These are phyloP conservation scores for Ooceraea biroi DNA, from an alignment of 1,140 invertebrate species.

Conservation along the genomic window DNA sequence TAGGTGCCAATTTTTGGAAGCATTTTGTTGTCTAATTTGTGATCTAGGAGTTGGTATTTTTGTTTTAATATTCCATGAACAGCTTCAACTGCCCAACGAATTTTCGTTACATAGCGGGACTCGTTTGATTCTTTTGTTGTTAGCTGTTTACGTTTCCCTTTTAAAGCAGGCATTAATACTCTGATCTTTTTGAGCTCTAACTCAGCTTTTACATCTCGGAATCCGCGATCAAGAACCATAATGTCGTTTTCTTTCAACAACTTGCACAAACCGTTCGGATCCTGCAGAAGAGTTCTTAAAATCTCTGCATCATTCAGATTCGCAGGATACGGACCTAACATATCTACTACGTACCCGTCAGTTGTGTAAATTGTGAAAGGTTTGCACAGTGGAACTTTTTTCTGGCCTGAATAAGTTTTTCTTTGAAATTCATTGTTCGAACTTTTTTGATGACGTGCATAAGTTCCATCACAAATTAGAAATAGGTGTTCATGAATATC, in stretches of 20 bases:
- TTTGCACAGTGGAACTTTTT: conserved; percentile 67
- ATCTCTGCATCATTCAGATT: not conserved
- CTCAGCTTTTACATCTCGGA: not conserved
- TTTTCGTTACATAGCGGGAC: conserved; percentile 79
- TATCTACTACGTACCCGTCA: conserved; percentile 67
- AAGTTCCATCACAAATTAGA: conserved; percentile 53
- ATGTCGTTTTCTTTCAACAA: not conserved
- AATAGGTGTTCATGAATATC: too few species aligned
- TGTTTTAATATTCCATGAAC: conserved; percentile 77
- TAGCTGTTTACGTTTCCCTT: not conserved
- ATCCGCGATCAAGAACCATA: not conserved
- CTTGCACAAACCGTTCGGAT: too few species aligned
- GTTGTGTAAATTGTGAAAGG: conserved; percentile 72
- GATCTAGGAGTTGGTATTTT: conserved; percentile 73
- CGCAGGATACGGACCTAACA: not conserved
- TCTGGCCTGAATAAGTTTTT: conserved; percentile 60
- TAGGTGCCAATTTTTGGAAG: conserved; percentile 57
- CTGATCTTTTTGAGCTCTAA: not conserved
- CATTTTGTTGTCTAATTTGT: conserved; percentile 75
- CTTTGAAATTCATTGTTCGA: conserved; percentile 46
- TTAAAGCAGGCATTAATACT: not conserved
- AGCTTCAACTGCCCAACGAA: conserved; percentile 81
- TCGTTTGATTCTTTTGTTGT: conserved; percentile 72
- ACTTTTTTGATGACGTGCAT: conserved; percentile 49
- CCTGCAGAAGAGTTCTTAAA: not conserved